Evolutionary conservation across 2,888 invertebrate species (phyloP), one percentile per base, ranked within the genome.

Genomic region (Chamaedrilus cognettii): DNA sequence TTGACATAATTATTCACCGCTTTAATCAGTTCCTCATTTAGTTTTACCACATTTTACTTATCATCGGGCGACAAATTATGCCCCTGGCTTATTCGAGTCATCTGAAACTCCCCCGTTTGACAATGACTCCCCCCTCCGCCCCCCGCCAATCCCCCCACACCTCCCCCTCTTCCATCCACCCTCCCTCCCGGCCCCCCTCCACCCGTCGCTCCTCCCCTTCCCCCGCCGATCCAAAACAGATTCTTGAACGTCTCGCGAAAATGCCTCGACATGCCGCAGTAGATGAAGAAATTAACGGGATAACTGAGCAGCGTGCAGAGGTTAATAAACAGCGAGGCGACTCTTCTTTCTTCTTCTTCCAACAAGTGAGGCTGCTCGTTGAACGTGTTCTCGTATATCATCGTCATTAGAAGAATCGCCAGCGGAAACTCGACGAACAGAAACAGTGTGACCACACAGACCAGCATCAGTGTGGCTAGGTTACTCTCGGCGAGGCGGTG

Each of bases 251-350:
- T 62, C 31, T 95, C 94, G n/a, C 96, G 87, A 83, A 96, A 96
- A 82, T 93, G 94, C 35, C 93, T 87, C 35, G 93, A 94, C 96
- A 96, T 97, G 30, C 94, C 94, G 82, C 95, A 96, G 80, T 96
- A 96, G 73, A 96, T 94, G 69, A 94, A 95, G 79, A 96, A 96
- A 83, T 96, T 95, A 67, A 95, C 90, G 15, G 94, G 94, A 84
- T 95, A 95, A 58, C 93, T 93, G 50, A 94, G 88, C 67, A 94
- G 90, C 69, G 96, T 92, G 82, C 93, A 91, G 85, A 96, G 94
- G 85, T 96, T 96, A 15, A 93, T 93, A 79, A 93, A 89, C 49
- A 78, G 73, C 3, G 78, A 75, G 65, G 81, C 75, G 7, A 77
- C n/a, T 3, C 30, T n/a, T 3, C 66, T 49, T 19, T 26, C 51